Evolutionary conservation across 1,140 invertebrate species (phyloP), one percentile per base, ranked within the genome.

Genomic region (Daktulosphaira vitifoliae): DNA sequence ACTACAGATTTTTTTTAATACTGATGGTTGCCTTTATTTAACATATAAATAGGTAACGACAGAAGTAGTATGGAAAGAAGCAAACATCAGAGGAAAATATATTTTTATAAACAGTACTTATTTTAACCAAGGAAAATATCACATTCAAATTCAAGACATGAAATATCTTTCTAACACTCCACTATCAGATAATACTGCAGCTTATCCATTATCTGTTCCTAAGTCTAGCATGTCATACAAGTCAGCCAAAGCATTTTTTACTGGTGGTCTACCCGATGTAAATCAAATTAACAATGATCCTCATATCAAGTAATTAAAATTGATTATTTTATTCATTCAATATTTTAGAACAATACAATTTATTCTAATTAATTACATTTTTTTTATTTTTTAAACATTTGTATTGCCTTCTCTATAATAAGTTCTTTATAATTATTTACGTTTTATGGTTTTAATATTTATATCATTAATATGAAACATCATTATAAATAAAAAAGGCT

Each of bases 111-210:
- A 62, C 23, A 29, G 39, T 29, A 26, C 56, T 1, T 62, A 48
- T 33, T 62, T 46, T 8, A 20, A 62, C 38, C 56, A 62, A 46
- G 56, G 56, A 62, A 62, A 48, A n/a, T 62, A 62, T 9, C 42
- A 20, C 8, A 48, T 62, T 25, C 56, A 62, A 33, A 15, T 62
- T 9, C 25, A 62, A 62, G 56, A 62, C 20, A 2, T 48, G 1
- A 62, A 33, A 2, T 62, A 62, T 20, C 16, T 62, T 18, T 38
- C 25, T 20, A 22, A 25, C 6, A 48, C 56, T 48, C 38, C 42
- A 20, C 25, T 62, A 20, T 44, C 42, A 48, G 56, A 62, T n/a
- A 62, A 62, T 2, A 48, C 42, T 9, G 56, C 25, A 44, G 11
- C 9, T 0, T 62, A 46, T 7, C 56, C 56, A n/a, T 62, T 25